Percentiles rank a stretch among this genome's conserved stretches.
Evolutionary conservation across 1,140 invertebrate genomes (phyloP).

Genomic region (Sesamia nonagrioides): DNA sequence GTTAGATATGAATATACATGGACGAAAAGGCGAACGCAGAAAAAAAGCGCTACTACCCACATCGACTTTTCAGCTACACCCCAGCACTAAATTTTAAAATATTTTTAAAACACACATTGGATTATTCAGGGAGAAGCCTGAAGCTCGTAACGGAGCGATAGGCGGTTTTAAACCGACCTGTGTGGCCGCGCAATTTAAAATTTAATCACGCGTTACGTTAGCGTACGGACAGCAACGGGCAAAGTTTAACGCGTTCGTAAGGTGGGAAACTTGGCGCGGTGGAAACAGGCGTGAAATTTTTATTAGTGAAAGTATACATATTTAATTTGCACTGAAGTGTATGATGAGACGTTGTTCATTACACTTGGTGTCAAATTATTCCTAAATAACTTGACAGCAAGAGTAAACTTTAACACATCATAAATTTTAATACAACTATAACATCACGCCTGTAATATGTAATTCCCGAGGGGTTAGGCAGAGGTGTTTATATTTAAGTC

Average conservation of each 20-base stretch:
- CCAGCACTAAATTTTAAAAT: conserved; percentile 44
- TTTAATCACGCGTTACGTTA: conserved; percentile 70
- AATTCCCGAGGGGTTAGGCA: too few relatives aligned
- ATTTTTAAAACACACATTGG: conserved; percentile 63
- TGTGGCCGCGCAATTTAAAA: conserved; percentile 76
- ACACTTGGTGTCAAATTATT: conserved; percentile 9
- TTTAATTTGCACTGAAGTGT: conserved; percentile 32
- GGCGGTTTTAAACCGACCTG: conserved; percentile 61
- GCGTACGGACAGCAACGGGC: conserved; percentile 51
- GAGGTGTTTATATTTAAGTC: too few relatives aligned
- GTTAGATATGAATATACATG: neutral
- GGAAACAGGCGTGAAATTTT: conserved; percentile 26
- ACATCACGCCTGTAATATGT: too few relatives aligned
- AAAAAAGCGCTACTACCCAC: too few relatives aligned
- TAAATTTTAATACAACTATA: too few relatives aligned
- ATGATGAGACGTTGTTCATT: neutral
- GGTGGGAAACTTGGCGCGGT: conserved; percentile 9
- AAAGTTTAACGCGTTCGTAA: conserved; percentile 21
- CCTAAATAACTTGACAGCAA: too few relatives aligned
- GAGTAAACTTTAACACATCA: too few relatives aligned
- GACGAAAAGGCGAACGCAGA: neutral
- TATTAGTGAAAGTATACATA: conserved; percentile 16
- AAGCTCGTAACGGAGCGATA: conserved; percentile 61
- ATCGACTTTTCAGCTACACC: neutral
- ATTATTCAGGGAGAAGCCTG: conserved; percentile 57